A percentile compares a stretch with the other conserved stretches of the same genome.
phyloP scores from a whole-genome alignment of 2,113 vertebrate species.

The Calyptommatus sinebrachiatus region DNA sequence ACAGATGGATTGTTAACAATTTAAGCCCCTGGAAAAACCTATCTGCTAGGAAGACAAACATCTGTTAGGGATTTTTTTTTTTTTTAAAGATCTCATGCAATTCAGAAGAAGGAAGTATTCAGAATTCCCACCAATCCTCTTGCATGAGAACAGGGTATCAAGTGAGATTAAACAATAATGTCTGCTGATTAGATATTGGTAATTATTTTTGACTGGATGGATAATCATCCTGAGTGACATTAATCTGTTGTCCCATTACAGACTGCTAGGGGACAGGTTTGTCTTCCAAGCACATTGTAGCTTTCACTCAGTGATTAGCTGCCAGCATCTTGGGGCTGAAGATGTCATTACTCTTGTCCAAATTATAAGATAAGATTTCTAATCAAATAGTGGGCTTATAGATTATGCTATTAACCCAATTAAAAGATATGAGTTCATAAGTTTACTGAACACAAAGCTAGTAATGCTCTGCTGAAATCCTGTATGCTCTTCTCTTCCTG shows the following conservation, averaged over 20 bases:
- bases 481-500: not conserved
- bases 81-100: conserved; percentile 3
- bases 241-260: conserved; percentile 27
- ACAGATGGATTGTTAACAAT: not conserved
- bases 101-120: not conserved
- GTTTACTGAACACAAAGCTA: not conserved
- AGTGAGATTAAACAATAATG: conserved; percentile 22
- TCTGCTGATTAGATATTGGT: conserved; percentile 24
- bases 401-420: conserved; percentile 20
- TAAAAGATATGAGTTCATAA: conserved; percentile 5
- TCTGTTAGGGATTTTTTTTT: too few species aligned
- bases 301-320: conserved; percentile 16
- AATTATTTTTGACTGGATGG: conserved; percentile 35
- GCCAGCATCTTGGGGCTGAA: not conserved
- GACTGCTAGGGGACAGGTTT: conserved; percentile 9
- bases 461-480: not conserved
- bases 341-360: not conserved
- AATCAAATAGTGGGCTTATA: conserved; percentile 6
- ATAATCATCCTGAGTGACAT: conserved; percentile 24
- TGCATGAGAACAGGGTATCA: conserved; percentile 4
- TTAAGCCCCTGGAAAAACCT: not conserved
- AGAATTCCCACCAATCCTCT: not conserved
- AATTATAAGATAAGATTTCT: conserved; percentile 3
- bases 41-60: not conserved
- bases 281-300: conserved; percentile 2